A percentile compares a stretch with the other conserved stretches of the same genome.
Evolutionary conservation across 2,888 invertebrate species (phyloP).

Genomic region (Caenorhabditis virilis): DNA sequence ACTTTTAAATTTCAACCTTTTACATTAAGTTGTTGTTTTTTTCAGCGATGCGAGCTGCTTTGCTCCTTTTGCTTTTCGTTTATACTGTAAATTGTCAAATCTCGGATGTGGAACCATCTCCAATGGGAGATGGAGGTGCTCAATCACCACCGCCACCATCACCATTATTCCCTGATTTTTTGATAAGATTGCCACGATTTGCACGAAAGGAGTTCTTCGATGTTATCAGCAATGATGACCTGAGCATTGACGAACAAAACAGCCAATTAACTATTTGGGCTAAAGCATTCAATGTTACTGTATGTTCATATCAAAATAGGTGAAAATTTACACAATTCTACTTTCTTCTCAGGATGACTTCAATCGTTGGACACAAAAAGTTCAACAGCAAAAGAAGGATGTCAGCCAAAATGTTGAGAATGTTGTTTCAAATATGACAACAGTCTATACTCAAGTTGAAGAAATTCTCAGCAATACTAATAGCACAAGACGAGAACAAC

Average conservation of each 20-base stretch:
- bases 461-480: conserved; percentile 22
- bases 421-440: conserved; percentile 27
- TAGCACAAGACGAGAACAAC: conserved; percentile 17
- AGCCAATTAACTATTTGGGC: conserved; percentile 27
- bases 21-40: no score
- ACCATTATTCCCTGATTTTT: conserved; percentile 18
- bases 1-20: no score
- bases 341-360: conserved; percentile 13
- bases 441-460: conserved; percentile 20
- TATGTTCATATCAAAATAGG: no score
- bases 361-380: conserved; percentile 21
- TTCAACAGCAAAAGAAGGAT: conserved; percentile 19
- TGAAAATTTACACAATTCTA: no score
- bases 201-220: conserved; percentile 31
- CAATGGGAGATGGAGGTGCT: neutral
- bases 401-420: conserved; percentile 18
- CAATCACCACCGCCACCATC: conserved; percentile 8
- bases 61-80: no score
- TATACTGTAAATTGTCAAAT: no score
- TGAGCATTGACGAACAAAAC: conserved; percentile 18
- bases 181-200: conserved; percentile 20
- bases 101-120: no score
- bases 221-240: conserved; percentile 23
- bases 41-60: no score
- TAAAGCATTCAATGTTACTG: conserved; percentile 30